Base-by-base conservation (phyloP, 2,888 invertebrate species). In the Drosophila stalkeri region DNA sequence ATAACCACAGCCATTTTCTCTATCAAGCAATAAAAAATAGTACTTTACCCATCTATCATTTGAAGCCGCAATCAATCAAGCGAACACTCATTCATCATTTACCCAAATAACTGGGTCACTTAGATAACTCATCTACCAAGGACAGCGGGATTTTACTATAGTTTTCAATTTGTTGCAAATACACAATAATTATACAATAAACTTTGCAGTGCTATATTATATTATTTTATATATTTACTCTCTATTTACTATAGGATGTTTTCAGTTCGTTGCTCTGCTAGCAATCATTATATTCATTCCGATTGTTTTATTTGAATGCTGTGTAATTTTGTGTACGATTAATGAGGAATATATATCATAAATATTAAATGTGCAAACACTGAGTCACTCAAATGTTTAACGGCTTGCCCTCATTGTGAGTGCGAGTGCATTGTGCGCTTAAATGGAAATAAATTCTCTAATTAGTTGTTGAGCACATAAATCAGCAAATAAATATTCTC, bases 391-490 rank as follows among this genome's bases (percentile, higher is more conserved):
- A 12, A 63, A 75, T 69, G 63, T 71, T 65, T 63, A 69, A 70
- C 46, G 73, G 77, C 70, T 82, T 77, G 65, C 57, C 55, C 61
- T 57, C 68, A 41, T 16, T 57, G 39, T 3, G 39, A 8, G 41
- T 23, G 52, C 52, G 52, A 54, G 73, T 88, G 86, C 88, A 85
- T 52, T 75, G 70, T 51, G 81, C 59, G 72, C 72, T 77, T 63
- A 71, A 84, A 76, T 86, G 71, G 75, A 75, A 83, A 86, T 81
- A 89, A 75, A 77, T 80, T 74, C 64, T 70, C 75, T 85, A 89
- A 85, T 89, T 85, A 80, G 82, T 77, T 81, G 78, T 77, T 71
- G 75, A 65, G 72, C 80, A 74, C 69, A 85, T 89, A 86, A 85
- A 85, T 86, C 79, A 86, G 65, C 60, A 77, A 77, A 55, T 55